Evolutionary conservation across 2,888 invertebrate species (phyloP).

Genomic region (Callinectes sapidus): DNA sequence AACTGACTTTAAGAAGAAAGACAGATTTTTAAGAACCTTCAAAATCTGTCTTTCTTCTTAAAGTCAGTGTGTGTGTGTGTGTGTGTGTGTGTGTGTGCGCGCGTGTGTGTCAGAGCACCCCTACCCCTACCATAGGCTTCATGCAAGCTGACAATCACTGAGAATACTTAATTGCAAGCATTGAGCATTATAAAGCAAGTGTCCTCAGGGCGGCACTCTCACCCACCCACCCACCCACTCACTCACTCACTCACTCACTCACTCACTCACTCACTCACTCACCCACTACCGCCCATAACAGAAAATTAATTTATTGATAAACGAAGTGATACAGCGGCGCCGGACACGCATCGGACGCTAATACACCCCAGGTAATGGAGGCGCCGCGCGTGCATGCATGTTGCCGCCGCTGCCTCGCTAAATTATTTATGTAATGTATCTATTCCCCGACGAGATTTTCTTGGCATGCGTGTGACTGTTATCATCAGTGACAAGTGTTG

Average conservation of each 20-base stretch:
- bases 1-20: no score
- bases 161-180: neutral
- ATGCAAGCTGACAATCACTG: neutral
- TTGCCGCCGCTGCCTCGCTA: neutral
- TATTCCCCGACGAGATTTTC: conserved; percentile 2
- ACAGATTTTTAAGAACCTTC: no score
- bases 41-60: no score
- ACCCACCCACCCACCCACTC: no score
- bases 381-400: neutral
- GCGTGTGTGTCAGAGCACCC: neutral
- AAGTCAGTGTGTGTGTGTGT: conserved; percentile 25
- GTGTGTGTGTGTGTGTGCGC: neutral
- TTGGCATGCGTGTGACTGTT: conserved; percentile 27
- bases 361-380: conserved; percentile 1
- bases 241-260: no score
- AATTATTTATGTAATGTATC: conserved; percentile 16
- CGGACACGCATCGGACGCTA: conserved; percentile 2
- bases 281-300: neutral
- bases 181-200: conserved; percentile 7
- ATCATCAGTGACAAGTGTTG: conserved; percentile 40
- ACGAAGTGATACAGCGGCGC: neutral
- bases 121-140: neutral
- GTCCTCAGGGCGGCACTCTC: neutral
- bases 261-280: no score
- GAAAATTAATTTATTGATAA: conserved; percentile 5